Evolutionary conservation across 1,140 invertebrate genomes (phyloP).

Genomic region (Chrysopa pallens): DNA sequence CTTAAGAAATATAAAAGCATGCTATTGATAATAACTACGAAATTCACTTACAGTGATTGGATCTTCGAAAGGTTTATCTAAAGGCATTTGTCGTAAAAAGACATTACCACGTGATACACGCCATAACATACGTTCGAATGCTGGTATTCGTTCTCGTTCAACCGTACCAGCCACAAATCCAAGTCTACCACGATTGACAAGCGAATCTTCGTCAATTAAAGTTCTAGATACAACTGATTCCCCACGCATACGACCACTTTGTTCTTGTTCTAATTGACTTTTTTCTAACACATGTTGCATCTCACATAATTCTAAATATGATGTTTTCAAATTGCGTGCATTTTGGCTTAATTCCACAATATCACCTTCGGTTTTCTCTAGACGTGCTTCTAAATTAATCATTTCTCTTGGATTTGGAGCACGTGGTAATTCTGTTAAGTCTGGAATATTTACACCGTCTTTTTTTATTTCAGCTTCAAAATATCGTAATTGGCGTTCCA

Average conservation of each 20-base stretch:
- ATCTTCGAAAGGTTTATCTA: conserved; percentile 77
- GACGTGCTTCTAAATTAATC: neutral
- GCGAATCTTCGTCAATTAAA: neutral
- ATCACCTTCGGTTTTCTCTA: neutral
- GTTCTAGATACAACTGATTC: neutral
- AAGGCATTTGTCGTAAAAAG: conserved; percentile 75
- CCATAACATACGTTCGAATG: conserved; percentile 69
- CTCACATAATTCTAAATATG: neutral
- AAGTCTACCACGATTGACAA: neutral
- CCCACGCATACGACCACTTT: neutral
- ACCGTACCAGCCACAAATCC: neutral
- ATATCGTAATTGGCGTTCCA: conserved; percentile 48
- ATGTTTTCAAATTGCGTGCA: neutral
- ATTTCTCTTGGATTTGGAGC: neutral
- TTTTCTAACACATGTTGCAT: neutral
- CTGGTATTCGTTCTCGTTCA: neutral
- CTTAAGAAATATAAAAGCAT: too few relatives aligned
- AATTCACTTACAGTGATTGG: conserved; percentile 53
- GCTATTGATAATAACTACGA: too few relatives aligned
- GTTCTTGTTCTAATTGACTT: neutral
- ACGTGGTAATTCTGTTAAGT: neutral
- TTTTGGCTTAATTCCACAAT: neutral
- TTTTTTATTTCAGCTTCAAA: conserved; percentile 53
- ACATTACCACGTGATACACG: conserved; percentile 83
- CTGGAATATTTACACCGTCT: conserved; percentile 20